A percentile compares a stretch with the other conserved stretches of the same genome.
phyloP scores from a whole-genome alignment of 2,888 invertebrate genomes.

The Stenolophus ochropezus region DNA sequence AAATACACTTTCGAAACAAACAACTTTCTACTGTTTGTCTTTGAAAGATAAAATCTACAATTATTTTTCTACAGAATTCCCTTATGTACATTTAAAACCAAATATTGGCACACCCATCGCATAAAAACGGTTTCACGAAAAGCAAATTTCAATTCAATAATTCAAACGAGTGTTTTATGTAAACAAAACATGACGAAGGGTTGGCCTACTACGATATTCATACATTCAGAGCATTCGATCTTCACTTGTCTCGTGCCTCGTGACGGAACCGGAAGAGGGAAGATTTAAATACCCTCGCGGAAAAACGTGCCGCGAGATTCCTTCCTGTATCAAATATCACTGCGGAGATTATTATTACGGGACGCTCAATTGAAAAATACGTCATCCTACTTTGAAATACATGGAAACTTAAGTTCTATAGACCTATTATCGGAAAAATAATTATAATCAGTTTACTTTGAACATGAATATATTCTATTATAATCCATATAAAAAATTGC shows the following conservation, averaged over 20 bases:
- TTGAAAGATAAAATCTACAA: background rate
- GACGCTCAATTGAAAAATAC: background rate
- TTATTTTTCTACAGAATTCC: background rate
- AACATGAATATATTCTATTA: no score
- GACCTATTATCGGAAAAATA: no score
- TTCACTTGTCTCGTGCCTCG: slow-evolving; percentile 44
- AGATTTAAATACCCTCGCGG: slow-evolving; percentile 30
- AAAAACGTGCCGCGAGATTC: background rate
- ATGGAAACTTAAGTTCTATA: no score
- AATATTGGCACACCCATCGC: slow-evolving; percentile 40
- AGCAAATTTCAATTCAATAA: slow-evolving; percentile 44
- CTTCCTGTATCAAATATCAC: background rate
- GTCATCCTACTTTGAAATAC: background rate
- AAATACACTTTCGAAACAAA: background rate
- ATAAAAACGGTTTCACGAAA: slow-evolving; percentile 38
- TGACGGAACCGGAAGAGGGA: slow-evolving; percentile 31
- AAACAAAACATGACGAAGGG: slow-evolving; percentile 40
- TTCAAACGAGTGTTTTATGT: slow-evolving; percentile 33
- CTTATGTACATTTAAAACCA: slow-evolving; percentile 37
- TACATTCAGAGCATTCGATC: slow-evolving; percentile 43
- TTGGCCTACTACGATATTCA: slow-evolving; percentile 48
- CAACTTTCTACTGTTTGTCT: background rate
- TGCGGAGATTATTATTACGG: background rate
- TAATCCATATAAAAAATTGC: no score
- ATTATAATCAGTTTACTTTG: no score